Evolutionary conservation across 2,113 vertebrate species (phyloP).

Genomic region (Centrocercus urophasianus): DNA sequence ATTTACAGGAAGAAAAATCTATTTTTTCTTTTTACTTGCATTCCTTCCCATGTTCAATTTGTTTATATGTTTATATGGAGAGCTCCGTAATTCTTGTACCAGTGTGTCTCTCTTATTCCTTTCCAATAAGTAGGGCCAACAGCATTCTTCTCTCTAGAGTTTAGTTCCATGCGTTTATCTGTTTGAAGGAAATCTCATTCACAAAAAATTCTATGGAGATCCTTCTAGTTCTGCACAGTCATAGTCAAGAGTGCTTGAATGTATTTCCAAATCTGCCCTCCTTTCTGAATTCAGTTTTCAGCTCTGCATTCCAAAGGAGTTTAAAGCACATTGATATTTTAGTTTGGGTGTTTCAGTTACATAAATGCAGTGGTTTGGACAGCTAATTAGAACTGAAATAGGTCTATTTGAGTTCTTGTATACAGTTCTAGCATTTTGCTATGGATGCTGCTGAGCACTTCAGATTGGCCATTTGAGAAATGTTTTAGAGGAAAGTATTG

Average conservation of each 20-base stretch:
- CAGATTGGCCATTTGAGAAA: constrained; percentile 6
- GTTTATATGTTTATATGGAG: neutral
- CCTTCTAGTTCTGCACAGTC: neutral
- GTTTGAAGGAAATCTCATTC: neutral
- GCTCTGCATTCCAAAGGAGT: neutral
- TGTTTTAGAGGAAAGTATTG: neutral
- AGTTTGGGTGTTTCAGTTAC: constrained; percentile 13
- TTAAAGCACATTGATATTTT: neutral
- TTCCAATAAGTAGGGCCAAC: neutral
- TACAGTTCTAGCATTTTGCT: constrained; percentile 7
- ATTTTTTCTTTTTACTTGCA: neutral
- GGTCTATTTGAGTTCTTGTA: neutral
- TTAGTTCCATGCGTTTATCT: neutral
- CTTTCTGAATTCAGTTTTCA: neutral
- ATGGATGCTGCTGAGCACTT: neutral
- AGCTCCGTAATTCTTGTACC: neutral
- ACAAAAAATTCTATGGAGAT: neutral
- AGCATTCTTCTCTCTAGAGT: neutral
- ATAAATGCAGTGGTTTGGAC: constrained; percentile 24
- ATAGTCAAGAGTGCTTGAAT: neutral
- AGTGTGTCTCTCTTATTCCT: neutral
- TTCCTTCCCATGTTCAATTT: neutral
- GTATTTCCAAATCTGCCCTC: neutral
- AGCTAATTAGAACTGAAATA: constrained; percentile 13
- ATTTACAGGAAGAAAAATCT: neutral